These are phyloP conservation scores for Lampris incognitus DNA, from an alignment of 2,113 vertebrate species.

Conservation along the genomic window DNA sequence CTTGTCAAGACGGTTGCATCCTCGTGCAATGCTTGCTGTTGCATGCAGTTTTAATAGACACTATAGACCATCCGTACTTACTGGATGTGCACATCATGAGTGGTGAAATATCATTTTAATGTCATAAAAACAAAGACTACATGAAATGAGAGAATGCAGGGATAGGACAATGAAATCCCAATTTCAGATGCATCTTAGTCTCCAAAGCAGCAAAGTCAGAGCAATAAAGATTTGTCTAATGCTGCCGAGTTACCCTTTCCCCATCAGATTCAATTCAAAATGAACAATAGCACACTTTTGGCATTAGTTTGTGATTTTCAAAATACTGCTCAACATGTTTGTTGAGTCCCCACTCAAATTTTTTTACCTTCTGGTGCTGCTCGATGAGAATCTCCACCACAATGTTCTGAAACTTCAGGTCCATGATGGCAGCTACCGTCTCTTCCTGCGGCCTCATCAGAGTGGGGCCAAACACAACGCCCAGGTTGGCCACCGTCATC, in stretches of 20 bases:
- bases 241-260: background rate
- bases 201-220: background rate
- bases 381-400: conserved; percentile 98
- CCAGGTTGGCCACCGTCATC: conserved; percentile 97
- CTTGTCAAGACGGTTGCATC: too few relatives aligned
- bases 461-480: conserved; percentile 97
- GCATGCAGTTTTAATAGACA: too few relatives aligned
- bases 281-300: background rate
- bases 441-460: conserved; percentile 97
- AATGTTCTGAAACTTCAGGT: conserved; percentile 99
- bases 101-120: too few relatives aligned
- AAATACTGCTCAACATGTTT: background rate
- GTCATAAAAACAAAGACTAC: too few relatives aligned
- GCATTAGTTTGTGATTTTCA: conserved; percentile 2
- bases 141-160: too few relatives aligned
- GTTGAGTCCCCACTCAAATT: background rate
- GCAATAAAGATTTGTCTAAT: background rate
- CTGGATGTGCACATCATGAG: too few relatives aligned
- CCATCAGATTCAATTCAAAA: background rate
- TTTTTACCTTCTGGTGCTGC: conserved; percentile 91
- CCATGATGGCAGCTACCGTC: conserved; percentile 98
- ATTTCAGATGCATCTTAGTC: too few relatives aligned
- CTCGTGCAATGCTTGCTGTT: too few relatives aligned
- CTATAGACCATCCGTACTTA: too few relatives aligned
- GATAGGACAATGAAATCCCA: too few relatives aligned